Evolutionary conservation across 2,113 vertebrate genomes (phyloP).

Genomic region (Rynchops niger): DNA sequence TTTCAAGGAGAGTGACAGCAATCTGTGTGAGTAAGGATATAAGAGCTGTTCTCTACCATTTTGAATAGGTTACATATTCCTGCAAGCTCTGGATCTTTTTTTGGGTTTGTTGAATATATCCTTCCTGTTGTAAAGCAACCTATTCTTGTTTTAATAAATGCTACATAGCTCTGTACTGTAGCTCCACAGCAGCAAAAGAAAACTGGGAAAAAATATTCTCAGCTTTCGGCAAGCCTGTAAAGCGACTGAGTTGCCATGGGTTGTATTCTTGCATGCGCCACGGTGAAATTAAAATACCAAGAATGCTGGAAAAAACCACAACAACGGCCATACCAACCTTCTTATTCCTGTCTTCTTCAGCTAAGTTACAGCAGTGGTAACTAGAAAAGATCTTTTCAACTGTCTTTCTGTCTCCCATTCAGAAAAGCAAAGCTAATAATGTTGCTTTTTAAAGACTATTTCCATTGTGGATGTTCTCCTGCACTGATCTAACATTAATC

Average conservation of each 20-base stretch:
- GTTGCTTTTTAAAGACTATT: not conserved
- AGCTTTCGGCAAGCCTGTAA: not conserved
- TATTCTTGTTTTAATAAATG: slow-evolving; percentile 2
- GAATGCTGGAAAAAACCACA: not conserved
- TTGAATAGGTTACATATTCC: not conserved
- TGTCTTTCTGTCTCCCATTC: not conserved
- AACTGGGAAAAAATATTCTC: not conserved
- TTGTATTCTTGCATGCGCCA: not conserved
- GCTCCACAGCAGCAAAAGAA: not conserved
- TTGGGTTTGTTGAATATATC: not conserved
- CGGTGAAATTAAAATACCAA: not conserved
- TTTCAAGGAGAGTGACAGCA: not conserved
- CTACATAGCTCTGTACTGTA: not conserved
- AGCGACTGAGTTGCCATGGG: not conserved
- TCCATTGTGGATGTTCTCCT: not conserved
- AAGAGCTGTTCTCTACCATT: not conserved
- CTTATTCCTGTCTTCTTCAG: not conserved
- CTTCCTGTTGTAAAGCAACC: not conserved
- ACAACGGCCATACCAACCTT: not conserved
- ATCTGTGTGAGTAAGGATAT: not conserved
- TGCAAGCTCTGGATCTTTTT: not conserved
- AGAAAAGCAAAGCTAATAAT: not conserved
- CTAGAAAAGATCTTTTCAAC: not conserved
- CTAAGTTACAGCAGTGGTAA: not conserved
- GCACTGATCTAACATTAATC: not conserved